Percentiles rank a stretch among this genome's conserved stretches.
Conservation (phyloP, 1,140 invertebrate genomes). For the Drosophila kanapiae region DNA sequence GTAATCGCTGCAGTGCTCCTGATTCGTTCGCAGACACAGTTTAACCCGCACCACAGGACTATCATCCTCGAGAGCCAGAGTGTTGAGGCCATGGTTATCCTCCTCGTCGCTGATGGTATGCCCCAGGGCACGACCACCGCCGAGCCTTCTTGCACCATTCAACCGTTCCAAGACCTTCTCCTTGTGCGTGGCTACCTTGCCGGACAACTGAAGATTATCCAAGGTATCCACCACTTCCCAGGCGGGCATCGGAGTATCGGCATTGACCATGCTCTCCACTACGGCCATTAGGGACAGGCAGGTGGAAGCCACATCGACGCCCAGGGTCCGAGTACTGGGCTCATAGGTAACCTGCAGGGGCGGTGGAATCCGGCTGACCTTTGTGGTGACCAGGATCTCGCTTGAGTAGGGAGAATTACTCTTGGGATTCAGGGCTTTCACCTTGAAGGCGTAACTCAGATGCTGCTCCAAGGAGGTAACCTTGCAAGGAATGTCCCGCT, state of each 20-base stretch:
- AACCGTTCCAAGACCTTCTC: constrained; percentile 89
- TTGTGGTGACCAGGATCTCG: constrained; percentile 91
- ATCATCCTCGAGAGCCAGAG: constrained; percentile 86
- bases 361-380: constrained; percentile 93
- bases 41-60: constrained; percentile 91
- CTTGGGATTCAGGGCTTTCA: constrained; percentile 94
- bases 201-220: constrained; percentile 88
- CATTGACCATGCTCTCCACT: constrained; percentile 89
- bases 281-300: constrained; percentile 91
- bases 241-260: constrained; percentile 86
- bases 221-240: constrained; percentile 91
- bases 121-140: constrained; percentile 86
- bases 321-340: constrained; percentile 90
- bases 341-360: constrained; percentile 93
- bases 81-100: constrained; percentile 85
- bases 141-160: constrained; percentile 75
- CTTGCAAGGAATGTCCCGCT: constrained; percentile 94
- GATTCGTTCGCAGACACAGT: constrained; percentile 91
- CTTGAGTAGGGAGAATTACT: constrained; percentile 94
- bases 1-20: constrained; percentile 93
- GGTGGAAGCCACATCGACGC: constrained; percentile 91
- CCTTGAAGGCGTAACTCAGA: constrained; percentile 93
- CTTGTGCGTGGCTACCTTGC: constrained; percentile 88
- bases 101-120: constrained; percentile 82
- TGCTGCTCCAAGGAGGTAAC: constrained; percentile 93